Conservation (phyloP, 2,888 invertebrate species). For the Syritta pipiens region DNA sequence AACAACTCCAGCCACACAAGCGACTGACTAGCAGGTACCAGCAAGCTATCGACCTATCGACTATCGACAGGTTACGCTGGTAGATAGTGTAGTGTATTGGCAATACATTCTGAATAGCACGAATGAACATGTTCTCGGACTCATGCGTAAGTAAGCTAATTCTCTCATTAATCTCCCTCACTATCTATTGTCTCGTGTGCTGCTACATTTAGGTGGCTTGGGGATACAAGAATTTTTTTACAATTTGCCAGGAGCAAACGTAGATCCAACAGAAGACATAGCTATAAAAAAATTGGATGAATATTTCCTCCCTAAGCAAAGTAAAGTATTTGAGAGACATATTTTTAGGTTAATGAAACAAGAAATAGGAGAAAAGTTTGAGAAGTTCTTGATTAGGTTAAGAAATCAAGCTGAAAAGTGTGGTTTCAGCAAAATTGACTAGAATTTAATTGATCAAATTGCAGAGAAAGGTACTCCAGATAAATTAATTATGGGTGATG, state of each 20-base stretch:
- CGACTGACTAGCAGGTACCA: too few relatives aligned
- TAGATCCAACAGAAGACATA: too few relatives aligned
- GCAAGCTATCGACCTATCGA: too few relatives aligned
- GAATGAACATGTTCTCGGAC: background rate
- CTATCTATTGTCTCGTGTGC: background rate
- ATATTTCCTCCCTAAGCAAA: slow-evolving; percentile 70
- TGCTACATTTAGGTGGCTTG: too few relatives aligned
- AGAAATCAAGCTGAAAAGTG: slow-evolving; percentile 73
- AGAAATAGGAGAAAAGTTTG: slow-evolving; percentile 71
- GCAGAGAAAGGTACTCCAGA: slow-evolving; percentile 68
- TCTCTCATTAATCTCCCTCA: background rate
- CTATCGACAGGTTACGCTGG: too few relatives aligned
- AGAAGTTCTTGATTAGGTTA: slow-evolving; percentile 71
- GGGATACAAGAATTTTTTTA: too few relatives aligned
- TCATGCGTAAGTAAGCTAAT: background rate
- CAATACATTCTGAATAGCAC: background rate
- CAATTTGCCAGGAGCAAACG: too few relatives aligned
- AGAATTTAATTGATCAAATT: slow-evolving; percentile 71
- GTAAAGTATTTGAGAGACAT: slow-evolving; percentile 73
- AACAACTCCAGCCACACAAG: too few relatives aligned
- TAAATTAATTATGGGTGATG: slow-evolving; percentile 50
- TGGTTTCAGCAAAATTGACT: slow-evolving; percentile 71
- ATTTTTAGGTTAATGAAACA: slow-evolving; percentile 72
- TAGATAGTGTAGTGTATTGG: background rate
- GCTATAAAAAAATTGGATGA: slow-evolving; percentile 79